Conservation (phyloP, 2,888 invertebrate genomes). For the Standfussiana lucernea region DNA sequence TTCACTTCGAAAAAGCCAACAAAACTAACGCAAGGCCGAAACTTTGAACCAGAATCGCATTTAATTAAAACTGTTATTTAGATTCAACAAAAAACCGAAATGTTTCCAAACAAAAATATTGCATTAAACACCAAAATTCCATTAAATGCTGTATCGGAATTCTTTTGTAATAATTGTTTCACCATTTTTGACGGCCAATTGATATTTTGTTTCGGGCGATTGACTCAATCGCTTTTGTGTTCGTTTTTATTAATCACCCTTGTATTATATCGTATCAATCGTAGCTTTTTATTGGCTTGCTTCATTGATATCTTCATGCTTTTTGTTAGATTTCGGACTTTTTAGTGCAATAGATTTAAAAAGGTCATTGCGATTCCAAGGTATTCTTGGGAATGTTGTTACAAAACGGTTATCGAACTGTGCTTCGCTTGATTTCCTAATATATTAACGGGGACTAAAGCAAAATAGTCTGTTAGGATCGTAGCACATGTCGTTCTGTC, state of each 20-base stretch:
- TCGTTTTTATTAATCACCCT: constrained; percentile 43
- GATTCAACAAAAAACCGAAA: constrained; percentile 28
- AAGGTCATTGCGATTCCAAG: not conserved
- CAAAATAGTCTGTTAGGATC: not conserved
- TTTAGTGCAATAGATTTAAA: constrained; percentile 7
- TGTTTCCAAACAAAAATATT: constrained; percentile 16
- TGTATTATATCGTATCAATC: constrained; percentile 18
- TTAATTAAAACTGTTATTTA: not conserved
- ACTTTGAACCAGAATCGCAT: not conserved
- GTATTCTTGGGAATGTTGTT: no score
- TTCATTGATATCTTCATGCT: constrained; percentile 26
- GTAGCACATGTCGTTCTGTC: not conserved
- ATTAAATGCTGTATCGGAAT: constrained; percentile 32
- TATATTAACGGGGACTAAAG: no score
- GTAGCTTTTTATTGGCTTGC: constrained; percentile 22
- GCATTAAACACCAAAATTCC: constrained; percentile 15
- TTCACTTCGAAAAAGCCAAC: not conserved
- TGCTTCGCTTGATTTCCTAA: no score
- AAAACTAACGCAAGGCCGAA: not conserved
- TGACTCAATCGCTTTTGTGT: constrained; percentile 37
- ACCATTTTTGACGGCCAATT: constrained; percentile 48
- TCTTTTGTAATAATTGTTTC: constrained; percentile 52
- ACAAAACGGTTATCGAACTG: no score
- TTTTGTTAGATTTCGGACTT: constrained; percentile 7
- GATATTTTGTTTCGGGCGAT: constrained; percentile 48